These are phyloP conservation scores for Hemichromis elongatus DNA, from an alignment of 2,113 vertebrate genomes.

Conservation along the genomic window DNA sequence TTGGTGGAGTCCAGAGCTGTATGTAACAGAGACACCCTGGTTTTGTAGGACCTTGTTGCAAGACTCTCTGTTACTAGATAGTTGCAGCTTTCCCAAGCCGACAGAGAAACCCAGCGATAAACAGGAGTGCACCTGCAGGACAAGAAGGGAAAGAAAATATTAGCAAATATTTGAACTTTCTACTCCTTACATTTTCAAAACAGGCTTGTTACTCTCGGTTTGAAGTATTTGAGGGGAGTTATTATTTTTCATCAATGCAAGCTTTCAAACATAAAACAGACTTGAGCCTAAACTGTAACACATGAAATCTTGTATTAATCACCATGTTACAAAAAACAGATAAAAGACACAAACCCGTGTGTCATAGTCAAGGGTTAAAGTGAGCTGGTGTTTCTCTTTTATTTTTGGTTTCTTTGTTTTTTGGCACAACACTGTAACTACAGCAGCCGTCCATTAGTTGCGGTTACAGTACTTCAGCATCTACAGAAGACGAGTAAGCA, in stretches of 20 bases:
- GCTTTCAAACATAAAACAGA: background rate
- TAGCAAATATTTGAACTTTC: background rate
- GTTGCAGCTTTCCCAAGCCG: background rate
- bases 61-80: background rate
- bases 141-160: background rate
- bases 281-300: background rate
- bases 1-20: background rate
- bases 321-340: background rate
- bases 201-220: background rate
- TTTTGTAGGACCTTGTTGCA: slow-evolving; percentile 18
- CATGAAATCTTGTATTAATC: background rate
- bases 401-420: background rate
- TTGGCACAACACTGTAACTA: background rate
- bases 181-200: background rate
- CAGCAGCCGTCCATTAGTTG: no score
- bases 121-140: slow-evolving; percentile 38
- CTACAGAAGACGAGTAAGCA: no score
- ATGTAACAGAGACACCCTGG: background rate
- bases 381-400: background rate
- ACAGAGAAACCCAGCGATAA: slow-evolving; percentile 27
- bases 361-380: background rate
- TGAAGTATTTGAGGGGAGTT: background rate
- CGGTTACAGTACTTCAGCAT: no score
- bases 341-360: background rate
- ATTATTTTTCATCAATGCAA: background rate